These are phyloP conservation scores for Phyllostomus discolor DNA, from an alignment of 2,113 vertebrate genomes.

Conservation along the genomic window DNA sequence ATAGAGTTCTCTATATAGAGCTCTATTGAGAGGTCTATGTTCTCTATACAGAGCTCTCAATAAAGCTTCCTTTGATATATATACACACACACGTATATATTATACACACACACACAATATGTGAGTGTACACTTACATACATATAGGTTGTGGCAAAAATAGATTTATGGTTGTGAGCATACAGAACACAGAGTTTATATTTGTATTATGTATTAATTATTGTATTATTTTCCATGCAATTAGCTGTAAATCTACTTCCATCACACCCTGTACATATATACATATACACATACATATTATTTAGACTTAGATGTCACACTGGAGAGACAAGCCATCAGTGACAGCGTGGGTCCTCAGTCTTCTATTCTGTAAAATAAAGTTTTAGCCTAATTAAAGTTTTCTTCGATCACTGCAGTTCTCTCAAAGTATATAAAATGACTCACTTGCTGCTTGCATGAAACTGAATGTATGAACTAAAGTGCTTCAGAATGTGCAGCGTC, in stretches of 20 bases:
- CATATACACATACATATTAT: neutral
- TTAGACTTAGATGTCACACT: neutral
- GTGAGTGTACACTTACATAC: neutral
- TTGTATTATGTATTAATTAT: neutral
- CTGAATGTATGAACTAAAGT: neutral
- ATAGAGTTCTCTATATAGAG: no score
- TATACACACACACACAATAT: neutral
- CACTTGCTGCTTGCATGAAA: neutral
- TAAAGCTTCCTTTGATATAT: neutral
- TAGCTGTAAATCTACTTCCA: neutral
- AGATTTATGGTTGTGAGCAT: neutral
- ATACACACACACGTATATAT: neutral
- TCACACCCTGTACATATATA: neutral
- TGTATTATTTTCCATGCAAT: neutral
- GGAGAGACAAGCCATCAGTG: neutral
- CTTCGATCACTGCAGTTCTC: neutral
- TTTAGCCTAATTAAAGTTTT: neutral
- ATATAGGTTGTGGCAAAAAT: neutral
- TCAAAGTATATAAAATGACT: neutral
- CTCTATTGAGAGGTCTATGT: neutral
- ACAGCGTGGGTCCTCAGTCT: neutral
- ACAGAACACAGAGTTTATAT: neutral
- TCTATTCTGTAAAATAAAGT: neutral
- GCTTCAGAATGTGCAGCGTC: neutral
- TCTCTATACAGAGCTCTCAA: neutral